Evolutionary conservation across 2,113 vertebrate genomes (phyloP), one percentile per base, ranked within the genome.

Genomic region (Peromyscus californicus): DNA sequence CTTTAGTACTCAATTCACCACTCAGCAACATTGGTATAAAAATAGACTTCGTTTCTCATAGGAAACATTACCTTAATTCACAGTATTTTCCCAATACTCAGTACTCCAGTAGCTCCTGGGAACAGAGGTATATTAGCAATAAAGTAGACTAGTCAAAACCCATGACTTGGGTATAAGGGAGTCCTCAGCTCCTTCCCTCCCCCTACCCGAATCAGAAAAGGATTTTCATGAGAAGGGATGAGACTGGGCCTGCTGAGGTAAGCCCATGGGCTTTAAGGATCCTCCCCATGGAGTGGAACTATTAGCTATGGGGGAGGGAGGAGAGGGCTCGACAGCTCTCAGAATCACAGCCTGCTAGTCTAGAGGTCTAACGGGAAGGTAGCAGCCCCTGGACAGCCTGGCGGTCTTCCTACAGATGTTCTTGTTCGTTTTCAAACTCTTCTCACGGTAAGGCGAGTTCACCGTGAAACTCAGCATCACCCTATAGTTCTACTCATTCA

Each of bases 1-100:
- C 70, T 61, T 96, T n/a, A 59, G 83, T 29, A 90, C 65, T 92
- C 84, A 61, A 42, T 33, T 75, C 69, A 96, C 74, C 93, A 79
- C 65, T 86, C 4, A 95, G 61, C 75, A 86, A 19, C 90, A 87
- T 6, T 5, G 12, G 57, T 97, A 98, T 69, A 98, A 98, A 98
- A 98, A 97, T 97, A 98, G 95, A 97, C 92, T 96, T 87, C 82
- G 86, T 85, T 94, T 95, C 85, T 93, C 61, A 4, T 94, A 92
- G 96, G 96, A 89, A 91, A 92, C 85, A 63, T 79, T 61, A 83
- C 89, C 90, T 72, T 61, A 80, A 89, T 93, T 96, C 96, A 97
- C 94, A 96, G 84, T 93, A 72, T 89, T 95, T 96, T 70, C 13
- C 39, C 45, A 69, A 59, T 7, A 45, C 19, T 59, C 4, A 2